Percentiles rank a stretch among this genome's conserved stretches.
These are phyloP conservation scores for Drosophila imparisetae DNA, from an alignment of 2,888 invertebrate genomes.

Conservation along the genomic window DNA sequence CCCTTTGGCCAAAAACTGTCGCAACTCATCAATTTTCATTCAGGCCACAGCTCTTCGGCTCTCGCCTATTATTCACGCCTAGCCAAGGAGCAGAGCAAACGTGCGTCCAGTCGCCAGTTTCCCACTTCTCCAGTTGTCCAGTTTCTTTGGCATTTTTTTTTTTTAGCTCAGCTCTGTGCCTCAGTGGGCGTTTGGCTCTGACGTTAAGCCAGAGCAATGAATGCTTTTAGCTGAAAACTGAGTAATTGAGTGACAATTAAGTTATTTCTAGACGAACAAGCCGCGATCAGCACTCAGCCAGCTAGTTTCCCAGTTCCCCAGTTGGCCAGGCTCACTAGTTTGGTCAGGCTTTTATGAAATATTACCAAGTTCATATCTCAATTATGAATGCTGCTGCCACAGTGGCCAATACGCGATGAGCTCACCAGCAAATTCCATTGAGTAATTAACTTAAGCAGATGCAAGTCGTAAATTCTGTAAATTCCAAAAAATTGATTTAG, in stretches of 20 bases:
- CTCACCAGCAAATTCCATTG: background rate
- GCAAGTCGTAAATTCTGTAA: background rate
- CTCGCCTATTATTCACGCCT: slow-evolving; percentile 75
- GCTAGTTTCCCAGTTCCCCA: slow-evolving; percentile 27
- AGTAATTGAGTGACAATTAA: slow-evolving; percentile 84
- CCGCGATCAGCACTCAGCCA: slow-evolving; percentile 56
- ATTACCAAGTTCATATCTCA: slow-evolving; percentile 83
- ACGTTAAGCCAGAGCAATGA: slow-evolving; percentile 74
- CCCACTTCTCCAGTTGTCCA: slow-evolving; percentile 10
- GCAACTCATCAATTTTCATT: slow-evolving; percentile 81
- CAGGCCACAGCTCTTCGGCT: slow-evolving; percentile 52
- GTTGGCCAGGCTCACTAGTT: slow-evolving; percentile 22
- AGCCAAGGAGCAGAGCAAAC: slow-evolving; percentile 44
- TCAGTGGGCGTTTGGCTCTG: slow-evolving; percentile 44
- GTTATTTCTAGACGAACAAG: slow-evolving; percentile 82
- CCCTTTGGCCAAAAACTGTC: slow-evolving; percentile 82
- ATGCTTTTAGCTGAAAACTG: slow-evolving; percentile 83
- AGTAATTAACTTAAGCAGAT: background rate
- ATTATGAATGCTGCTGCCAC: slow-evolving; percentile 71
- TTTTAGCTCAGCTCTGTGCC: background rate
- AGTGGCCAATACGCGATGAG: slow-evolving; percentile 32
- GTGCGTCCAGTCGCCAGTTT: slow-evolving; percentile 24
- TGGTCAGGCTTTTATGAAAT: slow-evolving; percentile 74
- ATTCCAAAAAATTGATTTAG: background rate
- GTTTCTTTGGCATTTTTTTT: background rate